Conservation (phyloP, 2,113 vertebrate genomes). For the Scatophagus argus region DNA sequence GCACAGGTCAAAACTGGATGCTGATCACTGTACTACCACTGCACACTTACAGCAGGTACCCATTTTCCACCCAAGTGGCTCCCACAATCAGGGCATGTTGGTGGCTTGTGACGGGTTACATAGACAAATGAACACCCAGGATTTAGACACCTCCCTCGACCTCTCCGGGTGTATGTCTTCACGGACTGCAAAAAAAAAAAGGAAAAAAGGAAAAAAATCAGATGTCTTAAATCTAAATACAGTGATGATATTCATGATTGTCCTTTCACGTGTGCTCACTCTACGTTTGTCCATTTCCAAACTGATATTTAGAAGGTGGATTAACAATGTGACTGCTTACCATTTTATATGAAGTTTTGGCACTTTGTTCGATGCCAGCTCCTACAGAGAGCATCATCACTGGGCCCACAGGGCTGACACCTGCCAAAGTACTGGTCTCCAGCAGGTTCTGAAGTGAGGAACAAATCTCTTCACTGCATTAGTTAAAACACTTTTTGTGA, state of each 20-base stretch:
- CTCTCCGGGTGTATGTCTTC: constrained; percentile 95
- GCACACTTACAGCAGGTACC: constrained; percentile 88
- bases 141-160: constrained; percentile 92
- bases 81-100: constrained; percentile 91
- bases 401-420: constrained; percentile 86
- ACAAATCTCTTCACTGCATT: constrained; percentile 8
- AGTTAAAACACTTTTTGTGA: background rate
- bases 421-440: constrained; percentile 84
- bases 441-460: constrained; percentile 84
- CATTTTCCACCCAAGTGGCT: constrained; percentile 95
- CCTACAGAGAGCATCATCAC: constrained; percentile 93
- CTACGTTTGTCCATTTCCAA: background rate
- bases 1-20: background rate
- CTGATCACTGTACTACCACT: background rate
- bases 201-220: constrained; percentile 4
- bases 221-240: background rate
- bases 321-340: constrained; percentile 75
- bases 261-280: background rate
- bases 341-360: constrained; percentile 91
- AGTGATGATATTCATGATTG: background rate
- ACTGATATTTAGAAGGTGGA: background rate
- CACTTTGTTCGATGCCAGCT: constrained; percentile 85
- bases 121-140: constrained; percentile 95
- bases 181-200: constrained; percentile 80
- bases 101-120: constrained; percentile 96